These are phyloP conservation scores for Mythimna albipuncta DNA, from an alignment of 2,888 invertebrate species.

Conservation along the genomic window DNA sequence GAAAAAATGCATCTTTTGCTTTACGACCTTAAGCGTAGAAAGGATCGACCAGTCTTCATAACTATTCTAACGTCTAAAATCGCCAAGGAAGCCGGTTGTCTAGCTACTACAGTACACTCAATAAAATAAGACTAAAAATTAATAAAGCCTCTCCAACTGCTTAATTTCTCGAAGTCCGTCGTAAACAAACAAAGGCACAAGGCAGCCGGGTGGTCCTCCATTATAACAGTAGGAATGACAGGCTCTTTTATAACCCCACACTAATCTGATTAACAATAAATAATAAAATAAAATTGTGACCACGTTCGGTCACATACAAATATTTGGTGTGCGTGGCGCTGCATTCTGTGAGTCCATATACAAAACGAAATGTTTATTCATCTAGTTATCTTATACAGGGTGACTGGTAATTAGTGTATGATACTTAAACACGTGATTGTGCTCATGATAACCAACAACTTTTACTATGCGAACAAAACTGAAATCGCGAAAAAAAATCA, in stretches of 20 bases:
- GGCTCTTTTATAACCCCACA: constrained; percentile 71
- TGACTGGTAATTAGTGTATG: too few relatives aligned
- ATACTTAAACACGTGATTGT: too few relatives aligned
- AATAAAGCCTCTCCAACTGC: constrained; percentile 14
- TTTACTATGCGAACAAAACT: too few relatives aligned
- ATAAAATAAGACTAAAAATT: constrained; percentile 16
- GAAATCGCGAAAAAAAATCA: too few relatives aligned
- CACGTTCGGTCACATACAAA: constrained; percentile 57
- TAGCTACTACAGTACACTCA: background rate
- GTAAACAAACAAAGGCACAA: constrained; percentile 72
- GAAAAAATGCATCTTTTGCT: too few relatives aligned
- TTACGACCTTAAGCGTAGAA: too few relatives aligned
- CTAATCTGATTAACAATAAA: constrained; percentile 80
- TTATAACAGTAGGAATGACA: constrained; percentile 73
- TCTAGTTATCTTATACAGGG: background rate
- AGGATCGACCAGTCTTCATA: too few relatives aligned
- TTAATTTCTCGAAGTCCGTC: constrained; percentile 39
- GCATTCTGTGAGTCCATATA: constrained; percentile 47
- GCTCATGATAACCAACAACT: too few relatives aligned
- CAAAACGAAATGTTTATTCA: constrained; percentile 25
- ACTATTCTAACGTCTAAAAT: too few relatives aligned
- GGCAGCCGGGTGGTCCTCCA: constrained; percentile 75
- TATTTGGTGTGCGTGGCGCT: constrained; percentile 50
- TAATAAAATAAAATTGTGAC: constrained; percentile 67
- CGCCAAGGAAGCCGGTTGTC: too few relatives aligned